Base-by-base conservation (phyloP, 2,113 vertebrate species). In the Oxyruncus cristatus region DNA sequence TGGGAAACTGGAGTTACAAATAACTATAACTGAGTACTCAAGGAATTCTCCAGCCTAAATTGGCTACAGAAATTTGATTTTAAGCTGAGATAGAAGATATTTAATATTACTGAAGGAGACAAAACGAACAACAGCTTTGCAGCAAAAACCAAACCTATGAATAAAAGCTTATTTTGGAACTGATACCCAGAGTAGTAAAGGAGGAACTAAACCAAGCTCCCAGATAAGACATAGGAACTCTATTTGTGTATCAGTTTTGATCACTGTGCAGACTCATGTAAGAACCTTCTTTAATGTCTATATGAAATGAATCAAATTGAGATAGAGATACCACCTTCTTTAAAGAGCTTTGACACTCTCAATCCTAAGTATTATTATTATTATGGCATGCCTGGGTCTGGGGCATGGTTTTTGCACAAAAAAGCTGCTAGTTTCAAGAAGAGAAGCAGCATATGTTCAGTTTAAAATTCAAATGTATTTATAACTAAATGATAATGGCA, bases 391-490 rank as follows among this genome's bases (percentile, higher is more conserved):
- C 14, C 46, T 76, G n/a, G 19, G 49, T 86, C 56, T 93, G 56
- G 71, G 46, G 33, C n/a, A 58, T 28, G 30, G 9, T 22, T 93
- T 90, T 78, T 78, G 21, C 61, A 92, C 47, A 32, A 27, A 90
- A 91, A 81, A 71, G 16, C 47, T 80, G 17, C 39, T 73, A 33
- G 52, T 77, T 93, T 91, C 72, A 84, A 89, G 68, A 49, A 84
- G 17, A 87, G 47, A 82, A 91, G 65, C 11, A 91, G 32, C 83
- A 89, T 85, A 81, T 85, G 73, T 72, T 77, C 53, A 23, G 23
- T 75, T 96, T 81, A 78, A 86, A 92, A 96, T 91, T 93, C 61
- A 96, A 89, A 93, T 92, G 44, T 89, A 87, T 91, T 97, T 95
- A 88, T 92, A 95, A 82, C 61, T 66, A 76, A 94, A 93, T 0